Evolutionary conservation across 2,113 vertebrate genomes (phyloP), one percentile per base, ranked within the genome.

Genomic region (Chlamydotis undulata): DNA sequence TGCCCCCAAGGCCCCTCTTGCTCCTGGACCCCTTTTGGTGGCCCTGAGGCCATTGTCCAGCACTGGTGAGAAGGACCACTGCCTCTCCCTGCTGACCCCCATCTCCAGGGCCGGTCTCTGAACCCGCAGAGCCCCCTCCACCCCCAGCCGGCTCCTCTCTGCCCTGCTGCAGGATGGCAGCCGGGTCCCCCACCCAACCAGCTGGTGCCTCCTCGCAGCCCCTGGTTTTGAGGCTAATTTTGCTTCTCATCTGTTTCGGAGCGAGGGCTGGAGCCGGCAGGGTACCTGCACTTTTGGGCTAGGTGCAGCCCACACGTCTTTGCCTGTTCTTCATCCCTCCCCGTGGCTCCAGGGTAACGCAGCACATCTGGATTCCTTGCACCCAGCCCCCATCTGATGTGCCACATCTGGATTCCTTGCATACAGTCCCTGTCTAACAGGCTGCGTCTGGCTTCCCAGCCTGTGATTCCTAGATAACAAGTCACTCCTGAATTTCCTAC

Each of bases 401-500:
- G 88, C 85, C 76, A 83, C 96, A 96, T 96, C 91, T 97, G 95
- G 96, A 96, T 95, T 96, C 93, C 91, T 96, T 76, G 75, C 94
- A 95, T 95, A 93, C 84, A 79, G 65, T 45, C 13, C 8, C 55
- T 13, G 75, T 95, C 84, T 93, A 93, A 94, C 82, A 87, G 82
- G 70, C 85, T 85, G n/a, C 50, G 70, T 96, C 95, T 96, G 94
- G 90, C 91, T 96, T 89, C 87, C 81, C 87, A 80, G 84, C 90
- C 53, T 94, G 84, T 87, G 90, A 96, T 96, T 96, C 93, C 95
- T 96, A 96, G 96, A 97, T 96, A 97, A 97, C 87, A 84, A 96
- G 91, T 94, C 94, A 96, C 90, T 95, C 75, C 95, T 96, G 95
- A 95, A 96, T 94, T 97, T 96, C 90, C 95, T 96, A 94, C 94